Percentiles rank a stretch among this genome's conserved stretches.
These are phyloP conservation scores for Phortica variegata DNA, from an alignment of 1,140 invertebrate genomes.

Conservation along the genomic window DNA sequence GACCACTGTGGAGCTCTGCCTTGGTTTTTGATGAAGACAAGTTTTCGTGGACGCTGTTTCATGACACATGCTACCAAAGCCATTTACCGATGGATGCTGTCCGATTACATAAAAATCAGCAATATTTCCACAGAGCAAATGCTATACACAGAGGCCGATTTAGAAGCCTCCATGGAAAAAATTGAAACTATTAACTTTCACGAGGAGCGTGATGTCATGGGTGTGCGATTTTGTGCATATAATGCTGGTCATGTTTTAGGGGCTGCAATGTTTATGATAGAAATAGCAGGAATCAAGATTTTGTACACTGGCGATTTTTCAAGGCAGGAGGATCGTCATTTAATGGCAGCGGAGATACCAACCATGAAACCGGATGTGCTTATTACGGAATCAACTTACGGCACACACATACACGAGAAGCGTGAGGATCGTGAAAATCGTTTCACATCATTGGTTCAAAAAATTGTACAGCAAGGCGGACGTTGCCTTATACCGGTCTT, in stretches of 20 bases:
- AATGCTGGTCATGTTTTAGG: slow-evolving; percentile 98
- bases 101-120: slow-evolving; percentile 99
- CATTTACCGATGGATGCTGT: slow-evolving; percentile 97
- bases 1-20: slow-evolving; percentile 98
- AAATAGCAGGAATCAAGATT: slow-evolving; percentile 96
- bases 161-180: slow-evolving; percentile 97
- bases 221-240: slow-evolving; percentile 97
- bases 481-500: slow-evolving; percentile 98
- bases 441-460: slow-evolving; percentile 93
- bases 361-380: slow-evolving; percentile 93
- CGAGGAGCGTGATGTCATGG: slow-evolving; percentile 96
- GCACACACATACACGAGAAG: slow-evolving; percentile 98
- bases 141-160: slow-evolving; percentile 95
- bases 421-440: slow-evolving; percentile 92
- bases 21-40: slow-evolving; percentile 97
- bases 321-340: slow-evolving; percentile 96
- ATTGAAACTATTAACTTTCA: slow-evolving; percentile 99
- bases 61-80: slow-evolving; percentile 99
- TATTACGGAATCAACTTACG: slow-evolving; percentile 98
- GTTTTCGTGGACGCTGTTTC: slow-evolving; percentile 96
- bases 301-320: slow-evolving; percentile 99
- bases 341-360: slow-evolving; percentile 99
- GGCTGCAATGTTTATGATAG: slow-evolving; percentile 99
- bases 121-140: slow-evolving; percentile 97
- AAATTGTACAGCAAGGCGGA: slow-evolving; percentile 94